Evolutionary conservation across 1,140 invertebrate genomes (phyloP).

Genomic region (Liolophura sinensis): DNA sequence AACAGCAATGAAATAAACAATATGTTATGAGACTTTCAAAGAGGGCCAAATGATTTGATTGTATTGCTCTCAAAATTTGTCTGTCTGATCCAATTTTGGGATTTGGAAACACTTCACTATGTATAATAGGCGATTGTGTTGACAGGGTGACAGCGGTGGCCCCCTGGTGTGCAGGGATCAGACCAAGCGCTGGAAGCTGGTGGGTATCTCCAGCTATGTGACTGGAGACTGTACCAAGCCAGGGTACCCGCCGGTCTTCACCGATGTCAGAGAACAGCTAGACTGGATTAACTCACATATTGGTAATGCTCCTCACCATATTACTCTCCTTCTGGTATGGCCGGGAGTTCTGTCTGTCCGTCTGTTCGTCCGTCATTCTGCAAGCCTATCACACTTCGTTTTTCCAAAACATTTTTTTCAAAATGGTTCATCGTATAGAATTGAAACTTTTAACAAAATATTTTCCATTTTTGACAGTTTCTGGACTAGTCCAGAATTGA

Average conservation of each 20-base stretch:
- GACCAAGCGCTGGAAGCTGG: conserved; percentile 73
- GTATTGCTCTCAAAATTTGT: conserved; percentile 66
- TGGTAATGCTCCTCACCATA: too few relatives aligned
- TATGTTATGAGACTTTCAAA: too few relatives aligned
- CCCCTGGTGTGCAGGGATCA: conserved; percentile 71
- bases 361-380: too few relatives aligned
- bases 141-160: conserved; percentile 83
- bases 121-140: conserved; percentile 44
- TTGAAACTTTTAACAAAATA: too few relatives aligned
- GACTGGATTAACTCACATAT: conserved; percentile 41
- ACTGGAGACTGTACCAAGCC: conserved; percentile 35
- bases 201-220: conserved; percentile 72
- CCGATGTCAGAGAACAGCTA: conserved; percentile 30
- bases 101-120: not conserved
- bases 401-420: too few relatives aligned
- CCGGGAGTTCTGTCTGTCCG: not conserved
- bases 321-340: too few relatives aligned
- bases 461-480: too few relatives aligned
- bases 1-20: too few relatives aligned
- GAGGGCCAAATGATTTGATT: conserved; percentile 45
- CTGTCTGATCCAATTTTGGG: not conserved
- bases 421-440: too few relatives aligned
- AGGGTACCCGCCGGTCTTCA: conserved; percentile 40
- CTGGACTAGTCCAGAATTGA: too few relatives aligned
- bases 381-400: too few relatives aligned